Conservation (phyloP, 1,140 invertebrate species). For the Zaprionus nigranus region DNA sequence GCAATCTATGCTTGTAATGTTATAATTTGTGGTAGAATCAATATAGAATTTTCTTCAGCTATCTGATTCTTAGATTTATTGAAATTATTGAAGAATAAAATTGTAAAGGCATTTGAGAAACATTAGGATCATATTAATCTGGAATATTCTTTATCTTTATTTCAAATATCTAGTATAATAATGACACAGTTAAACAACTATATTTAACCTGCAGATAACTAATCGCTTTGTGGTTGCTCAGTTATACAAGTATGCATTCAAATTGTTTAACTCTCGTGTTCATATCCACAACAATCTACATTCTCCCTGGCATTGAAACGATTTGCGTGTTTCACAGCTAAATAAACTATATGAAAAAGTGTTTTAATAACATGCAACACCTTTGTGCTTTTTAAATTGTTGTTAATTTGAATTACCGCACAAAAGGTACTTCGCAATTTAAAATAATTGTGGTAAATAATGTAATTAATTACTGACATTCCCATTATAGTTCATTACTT, state of each 20-base stretch:
- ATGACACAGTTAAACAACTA: neutral
- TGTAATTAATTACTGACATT: neutral
- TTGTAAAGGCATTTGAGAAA: too few relatives aligned
- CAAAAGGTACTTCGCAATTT: neutral
- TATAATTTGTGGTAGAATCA: too few relatives aligned
- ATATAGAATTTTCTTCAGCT: neutral
- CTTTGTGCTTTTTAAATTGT: neutral
- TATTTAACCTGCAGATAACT: neutral
- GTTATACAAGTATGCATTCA: neutral
- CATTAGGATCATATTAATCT: too few relatives aligned
- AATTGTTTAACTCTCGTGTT: conserved; percentile 31
- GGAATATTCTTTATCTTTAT: too few relatives aligned
- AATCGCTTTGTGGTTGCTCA: neutral
- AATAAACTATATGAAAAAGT: neutral
- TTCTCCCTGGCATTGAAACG: conserved; percentile 23
- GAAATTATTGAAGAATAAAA: too few relatives aligned
- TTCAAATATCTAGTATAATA: neutral
- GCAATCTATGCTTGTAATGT: too few relatives aligned
- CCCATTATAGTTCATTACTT: conserved; percentile 12
- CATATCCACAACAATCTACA: conserved; percentile 44
- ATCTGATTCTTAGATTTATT: neutral
- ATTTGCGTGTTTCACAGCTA: conserved; percentile 19
- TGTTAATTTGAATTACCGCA: conserved; percentile 2
- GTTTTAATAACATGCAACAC: neutral
- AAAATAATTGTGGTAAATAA: neutral